phyloP scores from a whole-genome alignment of 2,797 vertebrate species.

The Sebastes kiyomatsui region DNA sequence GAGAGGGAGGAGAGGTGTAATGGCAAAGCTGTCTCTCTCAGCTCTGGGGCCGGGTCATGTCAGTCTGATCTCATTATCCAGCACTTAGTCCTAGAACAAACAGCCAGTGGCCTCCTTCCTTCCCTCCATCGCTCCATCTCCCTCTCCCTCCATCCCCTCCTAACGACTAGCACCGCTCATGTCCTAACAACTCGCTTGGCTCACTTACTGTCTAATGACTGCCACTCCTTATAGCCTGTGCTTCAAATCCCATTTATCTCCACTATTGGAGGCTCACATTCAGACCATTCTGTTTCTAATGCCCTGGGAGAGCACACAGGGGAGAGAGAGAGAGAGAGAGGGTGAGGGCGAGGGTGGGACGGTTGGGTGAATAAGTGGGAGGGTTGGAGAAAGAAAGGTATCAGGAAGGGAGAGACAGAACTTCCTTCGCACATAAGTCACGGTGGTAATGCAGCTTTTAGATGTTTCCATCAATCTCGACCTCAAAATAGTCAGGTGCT shows the following conservation, averaged over 20 bases:
- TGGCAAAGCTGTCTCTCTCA: slow-evolving; percentile 79
- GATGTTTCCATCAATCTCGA: slow-evolving; percentile 64
- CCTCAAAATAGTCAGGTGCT: slow-evolving; percentile 72
- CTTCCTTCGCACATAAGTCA: slow-evolving; percentile 64
- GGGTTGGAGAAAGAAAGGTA: slow-evolving; percentile 39
- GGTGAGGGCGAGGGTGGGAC: not conserved
- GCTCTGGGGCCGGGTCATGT: slow-evolving; percentile 79
- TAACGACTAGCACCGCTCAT: slow-evolving; percentile 80
- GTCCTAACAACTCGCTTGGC: slow-evolving; percentile 84
- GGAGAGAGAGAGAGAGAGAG: not conserved
- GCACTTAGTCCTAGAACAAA: slow-evolving; percentile 85
- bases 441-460: slow-evolving; percentile 53
- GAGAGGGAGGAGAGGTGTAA: slow-evolving; percentile 65
- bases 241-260: slow-evolving; percentile 83
- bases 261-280: slow-evolving; percentile 78
- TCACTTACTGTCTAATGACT: slow-evolving; percentile 84
- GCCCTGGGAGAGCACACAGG: slow-evolving; percentile 60
- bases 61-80: slow-evolving; percentile 85
- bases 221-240: slow-evolving; percentile 80
- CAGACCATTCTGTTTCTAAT: slow-evolving; percentile 77
- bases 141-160: slow-evolving; percentile 71
- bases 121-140: slow-evolving; percentile 69
- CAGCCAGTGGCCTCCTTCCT: slow-evolving; percentile 79
- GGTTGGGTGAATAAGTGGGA: slow-evolving; percentile 40
- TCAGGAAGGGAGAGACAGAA: slow-evolving; percentile 29